Percentiles rank a stretch among this genome's conserved stretches.
Evolutionary conservation across 2,888 invertebrate genomes (phyloP).

Genomic region (Dioctria rufipes): DNA sequence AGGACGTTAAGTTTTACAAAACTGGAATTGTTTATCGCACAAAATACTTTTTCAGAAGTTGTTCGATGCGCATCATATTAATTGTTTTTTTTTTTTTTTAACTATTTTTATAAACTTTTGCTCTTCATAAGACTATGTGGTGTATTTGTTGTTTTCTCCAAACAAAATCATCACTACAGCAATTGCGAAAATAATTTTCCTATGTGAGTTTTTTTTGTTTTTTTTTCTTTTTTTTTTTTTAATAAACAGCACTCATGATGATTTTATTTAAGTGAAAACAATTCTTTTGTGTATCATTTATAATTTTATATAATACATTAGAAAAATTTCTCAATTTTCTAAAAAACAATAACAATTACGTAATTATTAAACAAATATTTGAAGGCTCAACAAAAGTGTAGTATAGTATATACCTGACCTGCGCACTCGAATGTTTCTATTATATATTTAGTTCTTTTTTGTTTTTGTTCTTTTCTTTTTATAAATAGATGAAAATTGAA

Average conservation of each 20-base stretch:
- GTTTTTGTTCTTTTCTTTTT: conserved; percentile 17
- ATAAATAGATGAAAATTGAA: conserved; percentile 48
- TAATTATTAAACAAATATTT: conserved; percentile 27
- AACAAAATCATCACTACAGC: conserved; percentile 47
- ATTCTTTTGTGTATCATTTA: conserved; percentile 30
- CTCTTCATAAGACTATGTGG: conserved; percentile 48
- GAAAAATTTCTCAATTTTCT: conserved; percentile 39
- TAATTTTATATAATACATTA: conserved; percentile 39
- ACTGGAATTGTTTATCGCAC: conserved; percentile 45
- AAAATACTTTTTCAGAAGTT: conserved; percentile 45
- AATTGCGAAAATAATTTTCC: conserved; percentile 46
- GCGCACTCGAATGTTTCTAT: conserved; percentile 40
- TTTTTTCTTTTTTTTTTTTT: conserved; percentile 22
- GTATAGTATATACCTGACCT: conserved; percentile 2
- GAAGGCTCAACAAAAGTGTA: conserved; percentile 27
- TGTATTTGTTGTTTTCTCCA: conserved; percentile 30
- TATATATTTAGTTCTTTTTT: not conserved
- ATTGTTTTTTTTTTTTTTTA: not conserved
- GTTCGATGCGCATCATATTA: conserved; percentile 46
- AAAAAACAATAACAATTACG: conserved; percentile 43
- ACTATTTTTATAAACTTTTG: conserved; percentile 16
- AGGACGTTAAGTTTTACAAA: conserved; percentile 35
- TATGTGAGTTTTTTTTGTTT: conserved; percentile 24
- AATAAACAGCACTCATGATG: conserved; percentile 34
- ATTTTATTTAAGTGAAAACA: conserved; percentile 42